Base-by-base conservation (phyloP, 2,797 vertebrate species). In the Trachops cirrhosus region DNA sequence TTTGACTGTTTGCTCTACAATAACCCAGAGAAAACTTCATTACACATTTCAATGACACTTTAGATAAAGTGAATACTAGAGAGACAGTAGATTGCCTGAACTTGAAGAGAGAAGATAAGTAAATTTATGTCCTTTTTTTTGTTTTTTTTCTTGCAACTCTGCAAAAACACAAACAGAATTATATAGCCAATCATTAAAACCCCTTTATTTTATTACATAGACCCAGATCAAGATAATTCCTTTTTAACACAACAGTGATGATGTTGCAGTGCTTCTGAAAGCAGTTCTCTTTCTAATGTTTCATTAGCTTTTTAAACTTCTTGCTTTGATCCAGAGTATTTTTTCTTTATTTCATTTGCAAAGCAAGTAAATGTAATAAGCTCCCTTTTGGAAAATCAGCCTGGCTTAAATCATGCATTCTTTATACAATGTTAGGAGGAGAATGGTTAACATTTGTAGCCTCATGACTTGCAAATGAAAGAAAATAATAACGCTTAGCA, bases 391-490 rank as follows among this genome's bases (percentile, higher is more conserved):
- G 79, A 94, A 97, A 97, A 97, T 91, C 64, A 64, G 50, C 6
- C 79, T 86, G n/a, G 34, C 75, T 97, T 97, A 97, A 98, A 96
- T 92, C 93, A 95, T 83, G 83, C 82, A 91, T 97, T 97, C 96
- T 98, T 98, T 96, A 96, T 95, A 97, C 93, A 97, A 96, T 97
- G 98, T 98, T 96, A 97, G 86, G 84, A 97, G 79, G 82, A 98
- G 97, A 98, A 98, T 83, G 94, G 98, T 98, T 98, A 98, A 98
- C 96, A 96, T 98, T 98, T 98, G 95, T 98, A 97, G 97, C 97
- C 97, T 98, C 97, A 98, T 98, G 98, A 98, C 98, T 98, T 98
- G 98, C 98, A 98, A 98, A 98, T 98, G 97, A 98, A 98, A 98
- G 97, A 98, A 98, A 98, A 98, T 98, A 98, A 98, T 98, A 98